Percentiles rank a stretch among this genome's conserved stretches.
phyloP scores from a whole-genome alignment of 2,797 vertebrate species.

The Chelmon rostratus region DNA sequence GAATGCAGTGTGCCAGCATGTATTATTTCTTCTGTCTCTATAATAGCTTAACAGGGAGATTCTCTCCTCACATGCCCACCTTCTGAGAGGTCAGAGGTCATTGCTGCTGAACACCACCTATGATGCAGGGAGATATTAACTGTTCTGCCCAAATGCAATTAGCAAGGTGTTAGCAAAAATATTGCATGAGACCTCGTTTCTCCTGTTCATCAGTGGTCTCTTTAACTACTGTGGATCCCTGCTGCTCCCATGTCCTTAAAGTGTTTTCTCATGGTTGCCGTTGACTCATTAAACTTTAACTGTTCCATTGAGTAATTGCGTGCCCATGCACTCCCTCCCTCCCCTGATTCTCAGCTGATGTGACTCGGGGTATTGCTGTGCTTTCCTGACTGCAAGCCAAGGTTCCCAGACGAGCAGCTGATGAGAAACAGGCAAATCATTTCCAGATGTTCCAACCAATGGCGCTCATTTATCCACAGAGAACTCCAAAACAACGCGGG shows the following conservation, averaged over 20 bases:
- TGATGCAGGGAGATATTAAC: neutral
- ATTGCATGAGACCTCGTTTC: neutral
- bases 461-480: constrained; percentile 53
- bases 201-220: neutral
- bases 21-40: neutral
- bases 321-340: constrained; percentile 34
- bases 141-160: neutral
- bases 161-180: neutral
- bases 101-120: neutral
- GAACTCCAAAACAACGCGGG: constrained; percentile 42
- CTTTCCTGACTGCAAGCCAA: constrained; percentile 69
- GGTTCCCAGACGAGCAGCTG: constrained; percentile 69
- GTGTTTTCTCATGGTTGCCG: constrained; percentile 62
- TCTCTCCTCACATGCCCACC: neutral
- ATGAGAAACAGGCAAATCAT: constrained; percentile 79
- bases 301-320: constrained; percentile 51
- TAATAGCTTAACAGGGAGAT: neutral
- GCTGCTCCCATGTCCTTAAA: constrained; percentile 16
- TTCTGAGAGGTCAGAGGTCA: neutral
- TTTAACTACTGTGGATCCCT: constrained; percentile 26
- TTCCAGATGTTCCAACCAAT: constrained; percentile 80
- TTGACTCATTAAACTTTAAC: constrained; percentile 63
- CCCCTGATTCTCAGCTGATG: constrained; percentile 64
- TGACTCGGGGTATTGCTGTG: constrained; percentile 51
- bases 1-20: neutral